phyloP scores from a whole-genome alignment of 2,113 vertebrate genomes.

The Serilophus lunatus region DNA sequence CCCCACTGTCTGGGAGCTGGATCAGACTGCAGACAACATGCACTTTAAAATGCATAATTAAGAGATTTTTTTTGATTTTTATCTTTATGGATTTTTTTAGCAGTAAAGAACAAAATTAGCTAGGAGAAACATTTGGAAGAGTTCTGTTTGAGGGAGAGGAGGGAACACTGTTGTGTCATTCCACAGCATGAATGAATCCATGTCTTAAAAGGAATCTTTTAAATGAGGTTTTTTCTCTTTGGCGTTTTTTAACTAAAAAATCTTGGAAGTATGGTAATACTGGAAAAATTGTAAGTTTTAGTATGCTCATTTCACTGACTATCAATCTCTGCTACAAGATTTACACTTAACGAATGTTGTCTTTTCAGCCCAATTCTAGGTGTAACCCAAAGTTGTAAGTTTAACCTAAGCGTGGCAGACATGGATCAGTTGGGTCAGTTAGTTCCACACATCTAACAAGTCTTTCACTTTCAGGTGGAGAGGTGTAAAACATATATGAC shows the following conservation, averaged over 20 bases:
- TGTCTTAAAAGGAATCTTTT: background rate
- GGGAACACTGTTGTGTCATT: background rate
- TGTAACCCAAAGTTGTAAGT: background rate
- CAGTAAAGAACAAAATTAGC: background rate
- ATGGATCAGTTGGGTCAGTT: background rate
- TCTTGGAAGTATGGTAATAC: background rate
- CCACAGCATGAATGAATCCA: background rate
- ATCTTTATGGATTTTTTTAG: background rate
- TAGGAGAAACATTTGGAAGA: background rate
- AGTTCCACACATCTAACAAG: background rate
- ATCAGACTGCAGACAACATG: background rate
- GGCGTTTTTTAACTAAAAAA: background rate
- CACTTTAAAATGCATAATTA: conserved; percentile 11
- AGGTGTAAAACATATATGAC: background rate
- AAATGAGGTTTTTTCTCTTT: background rate
- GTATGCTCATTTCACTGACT: background rate
- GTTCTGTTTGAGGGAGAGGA: background rate
- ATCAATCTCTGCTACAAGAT: background rate
- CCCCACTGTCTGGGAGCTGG: background rate
- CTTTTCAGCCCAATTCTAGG: background rate
- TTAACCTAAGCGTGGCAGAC: background rate
- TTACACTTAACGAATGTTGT: background rate
- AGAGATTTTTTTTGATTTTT: background rate
- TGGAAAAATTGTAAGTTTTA: background rate
- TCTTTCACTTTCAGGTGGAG: background rate